Evolutionary conservation across 2,888 invertebrate species (phyloP).

Genomic region (Lepidochrysops patricia): DNA sequence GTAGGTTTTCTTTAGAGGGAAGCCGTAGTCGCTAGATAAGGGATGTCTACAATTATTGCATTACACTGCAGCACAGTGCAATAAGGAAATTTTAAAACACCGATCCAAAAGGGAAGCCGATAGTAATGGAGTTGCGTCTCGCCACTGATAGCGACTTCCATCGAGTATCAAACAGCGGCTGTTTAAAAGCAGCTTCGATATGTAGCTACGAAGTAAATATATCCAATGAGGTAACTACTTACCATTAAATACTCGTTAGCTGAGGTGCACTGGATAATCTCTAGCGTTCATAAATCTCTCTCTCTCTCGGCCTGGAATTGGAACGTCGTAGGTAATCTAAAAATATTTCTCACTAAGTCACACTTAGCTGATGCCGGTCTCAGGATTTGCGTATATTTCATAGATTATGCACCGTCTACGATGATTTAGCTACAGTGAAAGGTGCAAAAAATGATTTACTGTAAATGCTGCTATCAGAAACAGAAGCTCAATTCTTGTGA

Average conservation of each 20-base stretch:
- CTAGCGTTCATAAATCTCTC: constrained; percentile 23
- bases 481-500: no score
- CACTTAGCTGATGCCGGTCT: background rate
- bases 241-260: constrained; percentile 6
- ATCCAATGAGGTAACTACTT: background rate
- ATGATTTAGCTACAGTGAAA: no score
- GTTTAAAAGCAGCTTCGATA: background rate
- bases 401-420: background rate
- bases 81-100: no score
- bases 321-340: background rate
- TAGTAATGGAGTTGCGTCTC: no score
- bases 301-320: constrained; percentile 14
- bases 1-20: no score
- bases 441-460: no score
- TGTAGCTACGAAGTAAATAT: background rate
- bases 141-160: no score
- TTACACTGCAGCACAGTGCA: no score
- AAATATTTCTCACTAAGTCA: constrained; percentile 1
- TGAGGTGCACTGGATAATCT: constrained; percentile 19
- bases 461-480: no score
- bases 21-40: no score
- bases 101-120: no score
- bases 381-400: background rate
- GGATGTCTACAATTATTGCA: no score
- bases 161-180: background rate